These are phyloP conservation scores for Micropoecilia bifurca DNA, from an alignment of 2,797 vertebrate species.

Conservation along the genomic window DNA sequence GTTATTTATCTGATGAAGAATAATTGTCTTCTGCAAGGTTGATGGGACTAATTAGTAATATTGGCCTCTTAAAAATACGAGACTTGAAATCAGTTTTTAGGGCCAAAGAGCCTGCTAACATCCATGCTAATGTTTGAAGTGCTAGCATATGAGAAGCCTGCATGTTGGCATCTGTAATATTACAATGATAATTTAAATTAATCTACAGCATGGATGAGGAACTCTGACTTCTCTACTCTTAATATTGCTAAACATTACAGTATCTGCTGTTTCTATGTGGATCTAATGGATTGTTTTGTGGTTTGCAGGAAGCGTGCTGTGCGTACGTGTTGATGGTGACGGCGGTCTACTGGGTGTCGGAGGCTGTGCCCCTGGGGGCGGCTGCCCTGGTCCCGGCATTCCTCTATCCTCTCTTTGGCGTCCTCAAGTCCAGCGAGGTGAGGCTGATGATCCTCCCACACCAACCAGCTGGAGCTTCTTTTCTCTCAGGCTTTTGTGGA, in stretches of 20 bases:
- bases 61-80: conserved; percentile 21
- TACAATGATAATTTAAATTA: background rate
- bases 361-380: conserved; percentile 94
- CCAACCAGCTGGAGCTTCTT: background rate
- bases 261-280: background rate
- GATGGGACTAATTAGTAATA: background rate
- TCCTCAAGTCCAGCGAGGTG: conserved; percentile 97
- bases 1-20: background rate
- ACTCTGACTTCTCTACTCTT: background rate
- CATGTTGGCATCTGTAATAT: conserved; percentile 22
- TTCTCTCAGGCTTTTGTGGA: background rate
- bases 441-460: conserved; percentile 51
- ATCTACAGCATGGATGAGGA: background rate
- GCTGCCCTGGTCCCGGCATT: conserved; percentile 96
- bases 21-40: background rate
- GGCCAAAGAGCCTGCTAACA: conserved; percentile 19
- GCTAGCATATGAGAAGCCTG: conserved; percentile 12
- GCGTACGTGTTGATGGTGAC: conserved; percentile 96
- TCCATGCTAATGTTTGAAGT: conserved; percentile 29
- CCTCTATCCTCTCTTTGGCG: conserved; percentile 95
- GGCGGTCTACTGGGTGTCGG: conserved; percentile 95
- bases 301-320: conserved; percentile 90
- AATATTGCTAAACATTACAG: background rate
- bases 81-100: conserved; percentile 46
- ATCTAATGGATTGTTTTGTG: background rate